These are phyloP conservation scores for Agrotis exclamationis DNA, from an alignment of 2,888 invertebrate species.

Conservation along the genomic window DNA sequence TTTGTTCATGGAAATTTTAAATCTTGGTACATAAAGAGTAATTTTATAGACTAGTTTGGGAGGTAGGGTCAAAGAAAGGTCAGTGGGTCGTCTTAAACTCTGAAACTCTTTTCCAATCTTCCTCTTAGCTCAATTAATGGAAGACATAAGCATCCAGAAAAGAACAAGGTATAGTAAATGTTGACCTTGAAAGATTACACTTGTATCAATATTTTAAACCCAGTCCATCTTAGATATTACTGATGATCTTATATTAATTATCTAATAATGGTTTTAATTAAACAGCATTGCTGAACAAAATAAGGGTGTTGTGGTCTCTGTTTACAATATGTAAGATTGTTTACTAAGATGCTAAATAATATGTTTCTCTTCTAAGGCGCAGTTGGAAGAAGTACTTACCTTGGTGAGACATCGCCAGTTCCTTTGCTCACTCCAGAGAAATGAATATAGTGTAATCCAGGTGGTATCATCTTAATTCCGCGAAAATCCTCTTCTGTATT, in stretches of 20 bases:
- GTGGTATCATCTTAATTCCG: slow-evolving; percentile 99
- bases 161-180: not conserved
- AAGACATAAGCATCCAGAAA: not conserved
- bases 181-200: slow-evolving; percentile 32
- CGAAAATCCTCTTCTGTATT: slow-evolving; percentile 97
- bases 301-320: slow-evolving; percentile 17
- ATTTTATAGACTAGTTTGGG: not conserved
- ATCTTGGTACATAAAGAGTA: no score
- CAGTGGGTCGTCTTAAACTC: no score
- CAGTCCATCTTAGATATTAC: not conserved
- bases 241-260: not conserved
- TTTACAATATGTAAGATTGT: slow-evolving; percentile 21
- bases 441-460: slow-evolving; percentile 98
- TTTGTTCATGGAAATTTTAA: not conserved
- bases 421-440: slow-evolving; percentile 93
- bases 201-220: not conserved
- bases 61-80: no score
- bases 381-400: slow-evolving; percentile 79
- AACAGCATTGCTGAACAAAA: not conserved
- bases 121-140: not conserved
- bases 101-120: not conserved
- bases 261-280: not conserved
- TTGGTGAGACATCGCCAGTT: slow-evolving; percentile 93
- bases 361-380: not conserved
- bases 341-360: slow-evolving; percentile 1